phyloP scores from a whole-genome alignment of 2,113 vertebrate genomes.

The Eclectus roratus region DNA sequence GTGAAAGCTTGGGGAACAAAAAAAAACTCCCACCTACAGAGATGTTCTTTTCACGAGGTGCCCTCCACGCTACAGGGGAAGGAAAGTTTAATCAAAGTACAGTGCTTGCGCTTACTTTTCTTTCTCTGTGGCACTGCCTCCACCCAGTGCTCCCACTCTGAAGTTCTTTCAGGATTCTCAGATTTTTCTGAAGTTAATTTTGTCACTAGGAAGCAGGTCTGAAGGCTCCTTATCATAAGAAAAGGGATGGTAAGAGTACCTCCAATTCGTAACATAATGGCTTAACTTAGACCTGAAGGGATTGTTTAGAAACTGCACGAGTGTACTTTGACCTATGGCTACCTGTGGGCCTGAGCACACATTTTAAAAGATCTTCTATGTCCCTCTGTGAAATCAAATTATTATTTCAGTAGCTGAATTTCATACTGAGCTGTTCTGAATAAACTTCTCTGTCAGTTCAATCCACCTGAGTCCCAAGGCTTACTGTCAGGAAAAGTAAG shows the following conservation, averaged over 20 bases:
- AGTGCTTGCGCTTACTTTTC: background rate
- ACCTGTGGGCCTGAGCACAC: background rate
- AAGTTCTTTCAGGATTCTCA: background rate
- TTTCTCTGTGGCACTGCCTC: constrained; percentile 6
- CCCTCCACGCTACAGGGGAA: background rate
- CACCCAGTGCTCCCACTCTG: background rate
- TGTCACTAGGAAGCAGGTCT: background rate
- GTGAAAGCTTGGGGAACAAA: background rate
- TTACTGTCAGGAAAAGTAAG: background rate
- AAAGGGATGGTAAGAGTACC: background rate
- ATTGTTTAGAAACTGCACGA: background rate
- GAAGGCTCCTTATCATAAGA: background rate
- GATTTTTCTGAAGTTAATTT: constrained; percentile 21
- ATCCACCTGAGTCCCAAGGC: background rate
- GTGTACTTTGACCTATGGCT: background rate
- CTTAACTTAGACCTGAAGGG: background rate
- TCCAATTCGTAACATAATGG: background rate
- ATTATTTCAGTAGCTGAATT: constrained; percentile 9
- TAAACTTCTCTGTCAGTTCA: background rate
- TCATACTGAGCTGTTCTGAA: constrained; percentile 7
- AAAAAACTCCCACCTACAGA: constrained; percentile 15
- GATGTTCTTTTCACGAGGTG: constrained; percentile 39
- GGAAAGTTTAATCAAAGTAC: constrained; percentile 47
- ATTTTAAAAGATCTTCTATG: background rate
- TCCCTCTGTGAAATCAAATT: constrained; percentile 7